Conservation (phyloP, 2,888 invertebrate genomes). For the Sphinx pinastri region DNA sequence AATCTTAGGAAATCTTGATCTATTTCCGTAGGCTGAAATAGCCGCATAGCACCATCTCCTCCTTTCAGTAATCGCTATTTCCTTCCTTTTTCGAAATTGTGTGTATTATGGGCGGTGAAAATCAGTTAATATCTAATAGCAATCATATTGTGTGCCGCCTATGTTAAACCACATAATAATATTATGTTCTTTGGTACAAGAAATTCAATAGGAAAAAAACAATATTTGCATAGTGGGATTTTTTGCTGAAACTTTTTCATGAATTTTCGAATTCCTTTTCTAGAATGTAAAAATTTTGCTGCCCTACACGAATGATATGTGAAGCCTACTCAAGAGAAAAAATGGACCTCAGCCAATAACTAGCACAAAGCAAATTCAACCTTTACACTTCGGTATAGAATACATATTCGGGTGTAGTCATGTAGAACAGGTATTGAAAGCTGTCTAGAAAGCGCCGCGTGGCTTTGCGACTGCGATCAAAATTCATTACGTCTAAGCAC, state of each 20-base stretch:
- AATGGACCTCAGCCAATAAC: conserved; percentile 7
- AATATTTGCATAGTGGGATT: no score
- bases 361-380: neutral
- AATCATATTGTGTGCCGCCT: no score
- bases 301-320: conserved; percentile 3
- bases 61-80: no score
- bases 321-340: conserved; percentile 11
- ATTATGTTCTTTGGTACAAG: no score
- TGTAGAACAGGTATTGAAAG: conserved; percentile 16
- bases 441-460: conserved; percentile 36
- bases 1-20: no score
- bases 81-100: no score
- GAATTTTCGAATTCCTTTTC: neutral
- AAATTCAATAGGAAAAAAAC: no score
- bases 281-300: neutral
- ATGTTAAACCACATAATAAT: no score
- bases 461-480: conserved; percentile 42
- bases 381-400: neutral
- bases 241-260: neutral
- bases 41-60: no score
- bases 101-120: no score
- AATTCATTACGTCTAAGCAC: conserved; percentile 47
- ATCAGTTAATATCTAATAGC: no score
- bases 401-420: neutral
- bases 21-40: no score